phyloP scores from a whole-genome alignment of 37 sponge, comb jelly and placozoan species.

The Ephydatia muelleri region DNA sequence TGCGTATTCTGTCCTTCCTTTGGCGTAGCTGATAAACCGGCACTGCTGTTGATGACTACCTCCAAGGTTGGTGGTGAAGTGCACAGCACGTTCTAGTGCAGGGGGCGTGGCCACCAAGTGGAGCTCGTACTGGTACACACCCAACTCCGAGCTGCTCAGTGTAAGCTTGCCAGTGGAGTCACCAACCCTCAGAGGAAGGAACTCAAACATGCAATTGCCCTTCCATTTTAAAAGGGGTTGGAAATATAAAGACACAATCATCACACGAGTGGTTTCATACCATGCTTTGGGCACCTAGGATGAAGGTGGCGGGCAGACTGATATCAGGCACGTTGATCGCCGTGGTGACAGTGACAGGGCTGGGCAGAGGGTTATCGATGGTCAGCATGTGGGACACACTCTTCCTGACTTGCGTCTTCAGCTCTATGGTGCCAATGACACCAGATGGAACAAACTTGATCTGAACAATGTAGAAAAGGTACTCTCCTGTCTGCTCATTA shows the following conservation, averaged over 20 bases:
- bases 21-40: constrained; percentile 82
- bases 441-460: constrained; percentile 92
- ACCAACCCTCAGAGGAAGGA: constrained; percentile 91
- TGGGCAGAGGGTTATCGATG: constrained; percentile 87
- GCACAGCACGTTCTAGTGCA: constrained; percentile 83
- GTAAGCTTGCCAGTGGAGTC: constrained; percentile 76
- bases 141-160: constrained; percentile 81
- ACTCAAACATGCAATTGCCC: constrained; percentile 94
- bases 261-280: constrained; percentile 22
- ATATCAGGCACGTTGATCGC: constrained; percentile 80
- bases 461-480: constrained; percentile 83
- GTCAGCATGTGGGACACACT: constrained; percentile 76
- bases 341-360: constrained; percentile 82
- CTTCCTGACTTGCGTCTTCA: constrained; percentile 87
- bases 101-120: constrained; percentile 77
- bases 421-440: constrained; percentile 82
- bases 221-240: not conserved
- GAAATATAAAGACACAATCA: not conserved
- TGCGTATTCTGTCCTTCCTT: constrained; percentile 86
- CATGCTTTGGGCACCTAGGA: constrained; percentile 87
- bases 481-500: constrained; percentile 93
- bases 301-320: constrained; percentile 86
- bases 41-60: constrained; percentile 70
- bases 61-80: constrained; percentile 85
- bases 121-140: constrained; percentile 94